Base-by-base conservation (phyloP, 2,113 vertebrate species). In the Perca fluviatilis region DNA sequence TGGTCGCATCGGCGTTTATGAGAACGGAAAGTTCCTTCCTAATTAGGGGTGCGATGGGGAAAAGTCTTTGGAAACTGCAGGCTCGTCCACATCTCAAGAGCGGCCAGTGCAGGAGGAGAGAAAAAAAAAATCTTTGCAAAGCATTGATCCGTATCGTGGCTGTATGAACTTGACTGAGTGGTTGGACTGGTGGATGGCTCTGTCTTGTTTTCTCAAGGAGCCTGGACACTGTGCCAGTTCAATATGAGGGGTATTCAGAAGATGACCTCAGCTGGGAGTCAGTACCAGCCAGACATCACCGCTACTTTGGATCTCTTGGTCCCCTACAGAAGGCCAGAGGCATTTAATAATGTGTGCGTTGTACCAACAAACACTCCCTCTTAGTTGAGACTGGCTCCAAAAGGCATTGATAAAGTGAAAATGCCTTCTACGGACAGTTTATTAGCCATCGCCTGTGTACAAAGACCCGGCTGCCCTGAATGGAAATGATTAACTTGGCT, bases 1-100 rank as follows among this genome's bases (percentile, higher is more conserved):
- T 91, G 92, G 92, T 86, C 53, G 74, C 82, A 77, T 4, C 90
- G 77, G 80, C 76, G 77, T 93, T 93, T 78, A 90, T 81, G 76
- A 92, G 92, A 75, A 85, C 6, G 93, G 94, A 94, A 94, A 91
- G 89, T 94, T 94, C 88, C 91, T 90, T 53, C 75, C 72, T 93
- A 92, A 94, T 94, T 95, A 91, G 82, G 90, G 90, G 80, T 88
- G 82, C 19, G 23, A 91, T 86, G 75, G 79, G 90, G 83, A 77
- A 88, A 86, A 86, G 72, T 82, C 80, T 91, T 84, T 84, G 83
- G 87, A 89, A 90, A 90, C 50, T 19, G 23, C 74, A 63, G 69
- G 71, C 54, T 78, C 25, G 53, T 87, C 86, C 75, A 77, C 85
- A 91, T 87, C 85, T 82, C 77, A 5, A 68, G 71, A 85, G 72